Conservation (phyloP, 2,888 invertebrate species). For the Griposia aprilina region DNA sequence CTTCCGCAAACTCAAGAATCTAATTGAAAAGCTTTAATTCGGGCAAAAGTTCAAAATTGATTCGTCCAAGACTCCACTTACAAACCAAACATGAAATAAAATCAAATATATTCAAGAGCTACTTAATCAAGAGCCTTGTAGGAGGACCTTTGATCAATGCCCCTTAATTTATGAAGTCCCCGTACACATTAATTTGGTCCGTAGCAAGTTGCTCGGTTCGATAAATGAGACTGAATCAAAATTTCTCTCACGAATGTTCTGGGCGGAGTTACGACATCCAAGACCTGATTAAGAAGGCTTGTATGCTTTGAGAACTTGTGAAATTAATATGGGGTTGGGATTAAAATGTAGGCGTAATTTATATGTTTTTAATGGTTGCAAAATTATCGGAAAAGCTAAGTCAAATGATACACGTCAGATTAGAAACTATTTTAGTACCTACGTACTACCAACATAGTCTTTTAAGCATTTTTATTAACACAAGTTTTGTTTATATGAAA, state of each 20-base stretch:
- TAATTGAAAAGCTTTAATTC: conserved; percentile 2
- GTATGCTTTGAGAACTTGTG: conserved; percentile 38
- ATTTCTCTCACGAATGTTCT: conserved; percentile 57
- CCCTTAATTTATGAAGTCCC: conserved; percentile 47
- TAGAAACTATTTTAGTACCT: background rate
- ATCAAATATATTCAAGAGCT: conserved; percentile 15
- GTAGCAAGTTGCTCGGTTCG: conserved; percentile 38
- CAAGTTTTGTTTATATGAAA: no score
- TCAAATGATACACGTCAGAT: background rate
- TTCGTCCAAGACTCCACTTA: background rate
- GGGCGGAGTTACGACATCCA: conserved; percentile 43
- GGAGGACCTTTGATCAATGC: conserved; percentile 46
- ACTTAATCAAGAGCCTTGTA: conserved; percentile 2
- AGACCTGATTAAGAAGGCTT: conserved; percentile 51
- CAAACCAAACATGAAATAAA: conserved; percentile 11
- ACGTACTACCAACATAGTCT: no score
- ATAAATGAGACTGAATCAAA: conserved; percentile 46
- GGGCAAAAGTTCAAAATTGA: background rate
- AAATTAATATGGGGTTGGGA: conserved; percentile 22
- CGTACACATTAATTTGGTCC: conserved; percentile 45
- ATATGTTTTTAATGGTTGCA: no score
- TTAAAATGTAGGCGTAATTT: conserved; percentile 17
- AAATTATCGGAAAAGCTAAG: background rate
- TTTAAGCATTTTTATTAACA: no score
- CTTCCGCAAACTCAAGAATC: conserved; percentile 9